A percentile compares a stretch with the other conserved stretches of the same genome.
These are phyloP conservation scores for Spilosoma lubricipeda DNA, from an alignment of 2,888 invertebrate species.

Conservation along the genomic window DNA sequence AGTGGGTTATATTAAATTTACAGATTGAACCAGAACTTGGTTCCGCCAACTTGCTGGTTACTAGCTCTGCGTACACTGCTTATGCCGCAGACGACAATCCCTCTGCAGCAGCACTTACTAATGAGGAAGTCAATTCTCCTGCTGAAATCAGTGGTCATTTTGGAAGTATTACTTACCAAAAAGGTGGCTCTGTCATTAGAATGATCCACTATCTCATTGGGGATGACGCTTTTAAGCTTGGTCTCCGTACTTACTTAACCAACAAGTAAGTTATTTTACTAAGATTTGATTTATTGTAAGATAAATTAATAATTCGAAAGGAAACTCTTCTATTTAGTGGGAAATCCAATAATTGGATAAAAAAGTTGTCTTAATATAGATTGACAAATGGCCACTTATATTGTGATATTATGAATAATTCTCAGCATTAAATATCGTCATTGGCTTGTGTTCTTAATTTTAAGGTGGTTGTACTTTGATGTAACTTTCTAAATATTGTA, in stretches of 20 bases:
- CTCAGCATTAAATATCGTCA: neutral
- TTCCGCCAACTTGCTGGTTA: conserved; percentile 87
- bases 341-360: too few species aligned
- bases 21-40: conserved; percentile 88
- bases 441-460: neutral
- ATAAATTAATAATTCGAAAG: neutral
- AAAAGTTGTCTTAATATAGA: neutral
- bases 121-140: conserved; percentile 85
- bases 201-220: conserved; percentile 82
- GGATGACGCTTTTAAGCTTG: conserved; percentile 66
- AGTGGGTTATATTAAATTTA: too few species aligned
- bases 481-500: neutral
- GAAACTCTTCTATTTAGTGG: too few species aligned
- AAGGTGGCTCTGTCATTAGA: conserved; percentile 85
- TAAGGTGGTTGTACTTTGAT: neutral
- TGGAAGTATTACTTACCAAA: conserved; percentile 89
- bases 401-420: neutral
- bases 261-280: conserved; percentile 75
- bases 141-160: conserved; percentile 88
- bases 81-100: conserved; percentile 86
- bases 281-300: neutral
- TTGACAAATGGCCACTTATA: neutral
- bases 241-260: conserved; percentile 71
- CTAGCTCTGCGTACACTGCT: conserved; percentile 88
- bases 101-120: conserved; percentile 85